Evolutionary conservation across 2,113 vertebrate genomes (phyloP).

Genomic region (Parus major): DNA sequence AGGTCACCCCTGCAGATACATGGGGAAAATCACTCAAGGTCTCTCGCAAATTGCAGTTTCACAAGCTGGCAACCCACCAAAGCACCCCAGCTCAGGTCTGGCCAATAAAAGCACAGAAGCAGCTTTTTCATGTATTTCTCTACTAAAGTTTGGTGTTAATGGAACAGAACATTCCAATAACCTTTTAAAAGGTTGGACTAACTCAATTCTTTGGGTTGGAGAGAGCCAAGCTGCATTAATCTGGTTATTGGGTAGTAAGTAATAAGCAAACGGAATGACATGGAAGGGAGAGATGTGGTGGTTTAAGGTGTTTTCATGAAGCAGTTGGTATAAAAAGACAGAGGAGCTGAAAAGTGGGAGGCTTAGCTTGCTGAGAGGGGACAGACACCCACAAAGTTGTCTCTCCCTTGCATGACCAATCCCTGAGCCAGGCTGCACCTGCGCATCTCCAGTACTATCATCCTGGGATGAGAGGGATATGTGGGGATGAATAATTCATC

Average conservation of each 20-base stretch:
- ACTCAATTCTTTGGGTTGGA: background rate
- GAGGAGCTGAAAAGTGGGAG: background rate
- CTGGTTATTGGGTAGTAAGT: background rate
- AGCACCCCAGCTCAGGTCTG: background rate
- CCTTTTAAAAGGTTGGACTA: background rate
- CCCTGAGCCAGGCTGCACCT: background rate
- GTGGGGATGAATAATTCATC: constrained; percentile 48
- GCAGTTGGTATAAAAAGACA: background rate
- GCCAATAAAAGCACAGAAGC: background rate
- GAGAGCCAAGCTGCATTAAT: background rate
- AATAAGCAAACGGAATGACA: rapidly evolving
- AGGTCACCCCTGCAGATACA: background rate
- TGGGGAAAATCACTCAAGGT: background rate
- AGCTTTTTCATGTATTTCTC: background rate
- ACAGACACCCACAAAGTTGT: background rate
- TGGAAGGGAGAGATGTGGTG: rapidly evolving
- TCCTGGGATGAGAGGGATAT: background rate
- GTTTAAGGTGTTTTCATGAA: background rate
- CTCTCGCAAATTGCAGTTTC: constrained; percentile 7
- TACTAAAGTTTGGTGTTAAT: background rate
- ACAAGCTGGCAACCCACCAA: background rate
- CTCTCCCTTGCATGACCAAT: background rate
- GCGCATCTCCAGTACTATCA: background rate
- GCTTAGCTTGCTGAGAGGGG: background rate
- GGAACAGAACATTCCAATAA: background rate